Evolutionary conservation across 2,888 invertebrate species (phyloP), one percentile per base, ranked within the genome.

Genomic region (Pseudococcus longispinus): DNA sequence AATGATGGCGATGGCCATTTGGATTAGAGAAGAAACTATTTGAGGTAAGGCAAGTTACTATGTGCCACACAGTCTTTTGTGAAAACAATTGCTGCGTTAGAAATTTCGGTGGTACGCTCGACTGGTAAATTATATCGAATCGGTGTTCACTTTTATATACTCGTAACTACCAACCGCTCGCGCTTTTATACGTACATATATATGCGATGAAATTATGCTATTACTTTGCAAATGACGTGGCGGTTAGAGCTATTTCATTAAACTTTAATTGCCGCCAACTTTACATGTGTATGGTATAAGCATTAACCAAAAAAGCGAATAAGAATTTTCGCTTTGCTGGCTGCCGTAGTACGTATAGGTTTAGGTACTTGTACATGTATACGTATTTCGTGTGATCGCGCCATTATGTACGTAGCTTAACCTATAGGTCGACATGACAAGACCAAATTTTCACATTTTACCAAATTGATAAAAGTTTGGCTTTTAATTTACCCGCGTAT

Each of bases 1-100:
- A 84, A 84, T 84, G 84, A 84, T 84, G 60, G 84, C 42, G 77
- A 83, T 83, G 55, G 83, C 55, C 83, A 83, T 83, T 83, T 83
- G 55, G 55, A 80, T 42, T 26, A 70, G 13, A 83, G 51, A 83
- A 60, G 83, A 83, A 83, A 83, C 55, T 83, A 83, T 83, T 83
- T 83, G 83, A 83, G 55, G 83, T 60, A 60, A 83, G 55, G 55
- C 77, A 80, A 80, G 20, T 80, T 42, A 42, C 77, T 80, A 70
- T 29, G 77, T 42, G 77, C 42, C 42, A 60, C 51, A 51, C 60
- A 20, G 42, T 80, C 77, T 80, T 42, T 80, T 42, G 37, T 37
- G 77, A 42, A 80, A 80, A 80, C 77, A 80, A 80, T 80, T 42
- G 77, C 77, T 80, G 77, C 37, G 37, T 42, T 80, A 20, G 77